Conservation (phyloP, 2,888 invertebrate genomes). For the Alcis repandata region DNA sequence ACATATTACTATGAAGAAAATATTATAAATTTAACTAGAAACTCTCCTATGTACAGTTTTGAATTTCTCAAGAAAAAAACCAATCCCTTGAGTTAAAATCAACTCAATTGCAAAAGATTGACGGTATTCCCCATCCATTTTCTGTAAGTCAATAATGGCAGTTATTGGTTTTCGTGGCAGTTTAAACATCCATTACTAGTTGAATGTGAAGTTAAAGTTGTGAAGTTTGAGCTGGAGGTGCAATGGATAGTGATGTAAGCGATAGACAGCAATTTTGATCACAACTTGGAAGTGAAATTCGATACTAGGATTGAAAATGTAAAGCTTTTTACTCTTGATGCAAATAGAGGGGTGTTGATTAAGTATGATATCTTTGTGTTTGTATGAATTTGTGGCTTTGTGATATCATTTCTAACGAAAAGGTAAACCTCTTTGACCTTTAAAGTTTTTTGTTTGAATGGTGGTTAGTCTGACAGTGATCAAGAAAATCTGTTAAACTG, state of each 20-base stretch:
- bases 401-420: too few relatives aligned
- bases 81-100: slow-evolving; percentile 22
- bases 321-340: too few relatives aligned
- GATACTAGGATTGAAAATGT: not conserved
- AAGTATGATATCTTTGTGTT: too few relatives aligned
- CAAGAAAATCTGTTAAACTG: too few relatives aligned
- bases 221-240: slow-evolving; percentile 28
- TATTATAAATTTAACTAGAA: not conserved
- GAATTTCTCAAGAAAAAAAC: slow-evolving; percentile 15
- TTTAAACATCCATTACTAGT: slow-evolving; percentile 40
- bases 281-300: not conserved
- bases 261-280: not conserved
- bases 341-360: too few relatives aligned
- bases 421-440: too few relatives aligned
- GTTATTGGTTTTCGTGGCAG: slow-evolving; percentile 38
- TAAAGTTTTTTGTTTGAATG: too few relatives aligned
- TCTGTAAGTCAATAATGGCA: slow-evolving; percentile 36
- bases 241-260: slow-evolving; percentile 8
- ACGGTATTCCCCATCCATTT: slow-evolving; percentile 32
- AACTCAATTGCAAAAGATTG: slow-evolving; percentile 30
- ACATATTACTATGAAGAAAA: too few relatives aligned
- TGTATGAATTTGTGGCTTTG: too few relatives aligned
- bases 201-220: slow-evolving; percentile 32
- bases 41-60: not conserved
- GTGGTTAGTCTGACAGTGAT: too few relatives aligned